Evolutionary conservation across 2,888 invertebrate genomes (phyloP), one percentile per base, ranked within the genome.

Genomic region (Dinocampus coccinellae): DNA sequence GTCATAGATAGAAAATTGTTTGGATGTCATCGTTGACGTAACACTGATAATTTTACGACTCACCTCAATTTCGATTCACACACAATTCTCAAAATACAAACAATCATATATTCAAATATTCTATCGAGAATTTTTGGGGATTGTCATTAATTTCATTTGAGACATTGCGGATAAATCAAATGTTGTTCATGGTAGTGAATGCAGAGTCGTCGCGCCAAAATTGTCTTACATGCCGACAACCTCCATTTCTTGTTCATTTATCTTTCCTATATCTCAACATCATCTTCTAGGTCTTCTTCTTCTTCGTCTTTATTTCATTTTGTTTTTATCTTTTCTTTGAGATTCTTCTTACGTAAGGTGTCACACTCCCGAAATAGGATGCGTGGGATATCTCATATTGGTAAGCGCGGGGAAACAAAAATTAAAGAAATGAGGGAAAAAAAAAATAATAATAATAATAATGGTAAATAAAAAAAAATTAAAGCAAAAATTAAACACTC

Each of bases 281-380:
- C 36, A 10, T 13, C 33, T 66, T 66, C 24, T 55, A n/a, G n/a
- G n/a, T n/a, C 11, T 26, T 34, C 29, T 26, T 10, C 29, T 60
- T 55, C 29, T 53, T 61, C 34, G 34, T 20, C 22, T 16, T n/a
- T n/a, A 33, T 26, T 42, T 42, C 73, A 63, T 57, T 36, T 42
- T 42, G 73, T 64, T 60, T 39, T 69, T 63, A 60, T 63, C 61
- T 60, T 39, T 55, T 24, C 57, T 58, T 47, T 42, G 20, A 57
- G 16, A 36, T 52, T 69, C 57, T 69, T 39, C 70, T 70, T 63
- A 62, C 67, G 66, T 70, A 67, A 66, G 57, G 34, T 69, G 60
- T 69, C 66, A 68, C 61, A 73, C 61, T 66, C 69, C 53, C 69
- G 69, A 74, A 72, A 74, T 73, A 69, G 62, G 64, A 73, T 60